phyloP scores from a whole-genome alignment of 1,140 invertebrate genomes.

The Aphaenogaster floridana region DNA sequence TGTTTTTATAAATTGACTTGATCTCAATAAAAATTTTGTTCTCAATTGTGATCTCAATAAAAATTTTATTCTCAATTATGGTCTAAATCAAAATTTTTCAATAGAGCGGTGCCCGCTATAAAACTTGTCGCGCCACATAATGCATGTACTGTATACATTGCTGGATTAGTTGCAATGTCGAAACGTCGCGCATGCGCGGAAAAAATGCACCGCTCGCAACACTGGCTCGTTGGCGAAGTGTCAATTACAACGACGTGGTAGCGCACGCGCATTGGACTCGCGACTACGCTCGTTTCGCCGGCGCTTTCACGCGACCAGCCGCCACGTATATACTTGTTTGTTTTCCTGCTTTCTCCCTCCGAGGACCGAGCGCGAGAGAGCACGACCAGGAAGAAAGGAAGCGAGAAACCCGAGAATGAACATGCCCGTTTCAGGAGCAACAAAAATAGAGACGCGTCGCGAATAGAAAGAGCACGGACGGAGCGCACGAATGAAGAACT shows the following conservation, averaged over 20 bases:
- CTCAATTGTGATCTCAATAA: too few relatives aligned
- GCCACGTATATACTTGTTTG: background rate
- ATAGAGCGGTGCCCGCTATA: too few relatives aligned
- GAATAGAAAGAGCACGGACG: background rate
- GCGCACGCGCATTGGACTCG: conserved; percentile 76
- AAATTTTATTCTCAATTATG: too few relatives aligned
- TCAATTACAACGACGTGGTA: conserved; percentile 78
- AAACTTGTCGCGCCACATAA: too few relatives aligned
- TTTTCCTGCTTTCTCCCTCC: background rate
- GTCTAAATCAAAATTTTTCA: too few relatives aligned
- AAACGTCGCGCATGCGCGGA: too few relatives aligned
- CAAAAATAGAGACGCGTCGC: background rate
- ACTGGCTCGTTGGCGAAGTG: conserved; percentile 63
- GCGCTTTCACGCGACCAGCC: background rate
- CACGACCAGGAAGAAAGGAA: background rate
- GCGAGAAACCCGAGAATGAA: background rate
- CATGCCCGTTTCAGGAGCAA: background rate
- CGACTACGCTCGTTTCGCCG: conserved; percentile 49
- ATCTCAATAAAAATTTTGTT: too few relatives aligned
- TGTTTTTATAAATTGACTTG: too few relatives aligned
- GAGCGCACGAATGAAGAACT: background rate
- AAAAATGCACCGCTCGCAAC: too few relatives aligned
- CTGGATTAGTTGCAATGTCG: too few relatives aligned
- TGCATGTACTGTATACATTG: too few relatives aligned
- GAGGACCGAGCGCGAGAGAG: background rate